These are phyloP conservation scores for Pterostichus niger DNA, from an alignment of 2,888 invertebrate species.

Conservation along the genomic window DNA sequence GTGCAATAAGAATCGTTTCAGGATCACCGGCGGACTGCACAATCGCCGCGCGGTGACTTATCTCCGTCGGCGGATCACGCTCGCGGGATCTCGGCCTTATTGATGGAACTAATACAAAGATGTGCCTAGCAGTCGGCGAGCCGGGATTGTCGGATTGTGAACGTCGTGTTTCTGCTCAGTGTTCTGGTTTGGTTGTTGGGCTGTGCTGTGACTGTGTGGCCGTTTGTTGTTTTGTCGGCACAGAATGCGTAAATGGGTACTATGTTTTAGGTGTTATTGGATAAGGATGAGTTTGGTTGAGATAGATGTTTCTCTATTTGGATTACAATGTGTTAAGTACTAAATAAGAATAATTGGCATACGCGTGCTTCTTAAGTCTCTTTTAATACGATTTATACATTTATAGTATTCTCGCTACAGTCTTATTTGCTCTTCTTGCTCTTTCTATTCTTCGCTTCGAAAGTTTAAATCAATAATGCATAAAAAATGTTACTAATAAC, in stretches of 20 bases:
- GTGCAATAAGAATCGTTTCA: constrained; percentile 65
- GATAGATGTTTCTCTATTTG: background rate
- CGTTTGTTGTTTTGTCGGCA: constrained; percentile 32
- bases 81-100: constrained; percentile 50
- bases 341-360: background rate
- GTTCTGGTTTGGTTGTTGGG: constrained; percentile 11
- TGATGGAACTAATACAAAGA: constrained; percentile 61
- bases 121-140: constrained; percentile 17
- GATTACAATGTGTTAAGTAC: constrained; percentile 2
- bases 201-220: background rate
- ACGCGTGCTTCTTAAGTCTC: too few relatives aligned
- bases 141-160: constrained; percentile 2
- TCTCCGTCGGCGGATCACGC: constrained; percentile 62
- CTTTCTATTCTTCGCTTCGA: too few relatives aligned
- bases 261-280: constrained; percentile 15
- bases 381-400: too few relatives aligned
- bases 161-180: background rate
- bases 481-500: too few relatives aligned
- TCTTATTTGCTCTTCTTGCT: too few relatives aligned
- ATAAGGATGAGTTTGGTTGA: background rate
- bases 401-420: too few relatives aligned
- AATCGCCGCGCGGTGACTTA: constrained; percentile 62
- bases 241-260: constrained; percentile 15
- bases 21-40: constrained; percentile 61
- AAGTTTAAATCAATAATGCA: too few relatives aligned